phyloP scores from a whole-genome alignment of 2,888 invertebrate genomes.

The Tetragonisca angustula region DNA sequence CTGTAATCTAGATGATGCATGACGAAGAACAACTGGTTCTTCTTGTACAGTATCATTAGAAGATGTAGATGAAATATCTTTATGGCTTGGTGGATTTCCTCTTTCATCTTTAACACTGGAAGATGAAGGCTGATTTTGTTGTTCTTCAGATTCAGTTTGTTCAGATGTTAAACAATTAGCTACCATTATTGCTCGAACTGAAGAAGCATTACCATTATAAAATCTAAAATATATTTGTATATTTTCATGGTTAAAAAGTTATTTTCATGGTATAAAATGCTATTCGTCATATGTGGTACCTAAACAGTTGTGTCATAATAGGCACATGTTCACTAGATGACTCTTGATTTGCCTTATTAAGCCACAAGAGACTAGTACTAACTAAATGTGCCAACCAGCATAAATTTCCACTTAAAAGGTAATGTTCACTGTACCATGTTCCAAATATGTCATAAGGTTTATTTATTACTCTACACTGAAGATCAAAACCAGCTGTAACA shows the following conservation, averaged over 20 bases:
- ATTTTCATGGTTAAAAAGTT: background rate
- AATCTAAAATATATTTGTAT: conserved; percentile 84
- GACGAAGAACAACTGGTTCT: conserved; percentile 77
- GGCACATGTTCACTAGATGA: conserved; percentile 91
- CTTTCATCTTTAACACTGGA: conserved; percentile 80
- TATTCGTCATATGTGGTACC: conserved; percentile 63
- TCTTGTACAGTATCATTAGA: conserved; percentile 64
- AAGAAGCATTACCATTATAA: conserved; percentile 92
- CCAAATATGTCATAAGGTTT: conserved; percentile 95
- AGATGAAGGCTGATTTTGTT: conserved; percentile 75
- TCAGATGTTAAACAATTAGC: conserved; percentile 88
- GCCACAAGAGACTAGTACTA: conserved; percentile 90
- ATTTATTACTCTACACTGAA: conserved; percentile 91
- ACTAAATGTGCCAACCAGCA: conserved; percentile 91
- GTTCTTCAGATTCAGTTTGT: conserved; percentile 76
- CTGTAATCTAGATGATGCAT: conserved; percentile 82
- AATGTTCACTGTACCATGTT: conserved; percentile 94
- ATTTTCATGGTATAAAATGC: background rate
- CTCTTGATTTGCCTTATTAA: conserved; percentile 93
- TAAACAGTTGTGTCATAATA: conserved; percentile 89
- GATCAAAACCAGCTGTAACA: conserved; percentile 86
- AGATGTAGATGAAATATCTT: conserved; percentile 82
- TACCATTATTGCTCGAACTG: conserved; percentile 91
- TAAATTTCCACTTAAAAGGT: conserved; percentile 92
- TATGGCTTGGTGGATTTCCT: conserved; percentile 86